Evolutionary conservation across 2,797 vertebrate genomes (phyloP).

Genomic region (Neosilurus hyrtlii): DNA sequence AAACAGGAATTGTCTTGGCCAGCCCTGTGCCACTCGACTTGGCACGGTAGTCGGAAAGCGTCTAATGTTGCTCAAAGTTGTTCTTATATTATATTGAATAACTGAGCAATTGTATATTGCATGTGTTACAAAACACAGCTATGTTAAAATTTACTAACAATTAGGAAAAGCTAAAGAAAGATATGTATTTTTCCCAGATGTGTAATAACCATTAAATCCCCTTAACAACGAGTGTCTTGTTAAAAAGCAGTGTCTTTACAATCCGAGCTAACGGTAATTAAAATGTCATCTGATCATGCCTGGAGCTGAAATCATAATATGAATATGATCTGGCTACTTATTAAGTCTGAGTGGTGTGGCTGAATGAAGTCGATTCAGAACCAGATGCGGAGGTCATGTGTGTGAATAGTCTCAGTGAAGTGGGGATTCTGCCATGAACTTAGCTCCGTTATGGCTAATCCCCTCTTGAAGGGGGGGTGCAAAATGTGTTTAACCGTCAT

Average conservation of each 20-base stretch:
- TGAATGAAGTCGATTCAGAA: conserved; percentile 45
- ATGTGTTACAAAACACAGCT: not conserved
- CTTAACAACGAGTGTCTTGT: conserved; percentile 37
- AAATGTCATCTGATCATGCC: conserved; percentile 39
- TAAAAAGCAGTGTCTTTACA: conserved; percentile 29
- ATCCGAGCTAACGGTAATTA: conserved; percentile 40
- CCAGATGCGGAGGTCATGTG: conserved; percentile 46
- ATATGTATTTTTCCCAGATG: not conserved
- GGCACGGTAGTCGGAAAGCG: too few species aligned
- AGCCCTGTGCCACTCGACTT: too few species aligned
- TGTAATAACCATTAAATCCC: conserved; percentile 14
- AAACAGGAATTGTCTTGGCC: too few species aligned
- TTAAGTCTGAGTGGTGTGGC: conserved; percentile 21
- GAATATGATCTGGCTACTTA: conserved; percentile 43
- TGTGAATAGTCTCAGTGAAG: conserved; percentile 40
- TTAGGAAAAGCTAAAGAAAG: not conserved
- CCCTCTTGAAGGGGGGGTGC: not conserved
- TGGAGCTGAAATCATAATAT: conserved; percentile 35
- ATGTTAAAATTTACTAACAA: not conserved
- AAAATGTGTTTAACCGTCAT: conserved; percentile 15
- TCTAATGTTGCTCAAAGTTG: not conserved
- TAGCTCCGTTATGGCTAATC: not conserved
- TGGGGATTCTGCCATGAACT: conserved; percentile 22
- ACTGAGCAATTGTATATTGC: not conserved
- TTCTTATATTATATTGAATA: not conserved